Base-by-base conservation (phyloP, 2,113 vertebrate genomes). In the Delphinapterus leucas region DNA sequence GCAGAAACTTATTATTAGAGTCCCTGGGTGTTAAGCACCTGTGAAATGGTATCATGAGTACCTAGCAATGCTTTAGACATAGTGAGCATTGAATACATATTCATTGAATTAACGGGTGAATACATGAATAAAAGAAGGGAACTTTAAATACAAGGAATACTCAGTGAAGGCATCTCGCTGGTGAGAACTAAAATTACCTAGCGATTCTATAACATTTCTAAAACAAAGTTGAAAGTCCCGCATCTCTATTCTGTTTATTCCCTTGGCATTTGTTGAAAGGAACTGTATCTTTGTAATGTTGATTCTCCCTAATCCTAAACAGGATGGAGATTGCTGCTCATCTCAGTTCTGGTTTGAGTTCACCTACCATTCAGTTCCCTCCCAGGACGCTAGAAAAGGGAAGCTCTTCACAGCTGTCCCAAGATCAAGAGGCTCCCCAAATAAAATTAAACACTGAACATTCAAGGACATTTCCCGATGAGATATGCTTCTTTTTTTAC, bases 391-490 rank as follows among this genome's bases (percentile, higher is more conserved):
- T 61, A 20, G 80, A 15, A 88, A 60, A 90, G 49, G 33, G 60
- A 81, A 44, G 41, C 8, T 79, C 85, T 76, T 90, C 53, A 77
- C 47, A 84, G 47, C 77, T 92, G 82, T 70, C 58, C 58, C 68
- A 13, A 83, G 49, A 94, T 86, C 76, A 96, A 96, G 44, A 95
- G 53, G 44, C 84, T 95, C 84, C 49, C 63, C 15, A 96, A 95
- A 92, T 93, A 94, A 93, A 96, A 96, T 88, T 87, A 67, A 96
- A 81, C 61, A 36, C 73, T 67, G 63, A 88, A 58, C 63, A 88
- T 65, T 88, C 85, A 93, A 97, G 94, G 86, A 67, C 87, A 68
- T 92, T 97, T 83, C 81, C 91, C 84, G 82, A 92, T 95, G 80
- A 98, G 58, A 33, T 76, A 71, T 25, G 21, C 53, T 95, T 63